Evolutionary conservation across 2,888 invertebrate species (phyloP).

Genomic region (Tenodera sinensis): DNA sequence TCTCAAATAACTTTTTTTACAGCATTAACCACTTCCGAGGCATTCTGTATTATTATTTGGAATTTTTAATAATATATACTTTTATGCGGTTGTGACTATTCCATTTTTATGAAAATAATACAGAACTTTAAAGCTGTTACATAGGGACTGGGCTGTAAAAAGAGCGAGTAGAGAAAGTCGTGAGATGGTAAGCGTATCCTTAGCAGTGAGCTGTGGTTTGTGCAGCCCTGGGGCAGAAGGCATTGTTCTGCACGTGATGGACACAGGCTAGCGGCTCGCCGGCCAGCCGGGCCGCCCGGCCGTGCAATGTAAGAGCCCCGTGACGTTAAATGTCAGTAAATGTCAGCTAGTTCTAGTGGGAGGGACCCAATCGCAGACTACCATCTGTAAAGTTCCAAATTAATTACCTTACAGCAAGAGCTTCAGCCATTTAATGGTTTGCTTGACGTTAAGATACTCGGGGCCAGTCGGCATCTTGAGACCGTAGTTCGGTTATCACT

Average conservation of each 20-base stretch:
- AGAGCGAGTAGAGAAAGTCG: too few relatives aligned
- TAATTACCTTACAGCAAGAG: not conserved
- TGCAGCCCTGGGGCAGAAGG: not conserved
- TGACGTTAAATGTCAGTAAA: conserved; percentile 25
- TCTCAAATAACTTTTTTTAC: too few relatives aligned
- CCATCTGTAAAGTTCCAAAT: not conserved
- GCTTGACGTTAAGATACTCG: not conserved
- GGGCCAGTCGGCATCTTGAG: not conserved
- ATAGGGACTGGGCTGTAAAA: too few relatives aligned
- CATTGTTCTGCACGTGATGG: not conserved
- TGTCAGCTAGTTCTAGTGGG: conserved; percentile 2
- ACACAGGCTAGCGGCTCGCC: conserved; percentile 1
- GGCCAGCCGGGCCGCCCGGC: too few relatives aligned
- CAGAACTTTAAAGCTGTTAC: too few relatives aligned
- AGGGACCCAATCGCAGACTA: not conserved
- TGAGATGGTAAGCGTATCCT: too few relatives aligned
- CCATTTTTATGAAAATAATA: too few relatives aligned
- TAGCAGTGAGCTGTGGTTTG: not conserved
- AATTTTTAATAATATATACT: too few relatives aligned
- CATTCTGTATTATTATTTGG: too few relatives aligned
- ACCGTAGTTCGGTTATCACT: not conserved
- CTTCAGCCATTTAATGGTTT: not conserved
- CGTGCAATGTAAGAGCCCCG: not conserved
- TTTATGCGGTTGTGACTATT: too few relatives aligned
- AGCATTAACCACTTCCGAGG: too few relatives aligned